phyloP scores from a whole-genome alignment of 2,113 vertebrate genomes.

The Sebastes schlegelii region DNA sequence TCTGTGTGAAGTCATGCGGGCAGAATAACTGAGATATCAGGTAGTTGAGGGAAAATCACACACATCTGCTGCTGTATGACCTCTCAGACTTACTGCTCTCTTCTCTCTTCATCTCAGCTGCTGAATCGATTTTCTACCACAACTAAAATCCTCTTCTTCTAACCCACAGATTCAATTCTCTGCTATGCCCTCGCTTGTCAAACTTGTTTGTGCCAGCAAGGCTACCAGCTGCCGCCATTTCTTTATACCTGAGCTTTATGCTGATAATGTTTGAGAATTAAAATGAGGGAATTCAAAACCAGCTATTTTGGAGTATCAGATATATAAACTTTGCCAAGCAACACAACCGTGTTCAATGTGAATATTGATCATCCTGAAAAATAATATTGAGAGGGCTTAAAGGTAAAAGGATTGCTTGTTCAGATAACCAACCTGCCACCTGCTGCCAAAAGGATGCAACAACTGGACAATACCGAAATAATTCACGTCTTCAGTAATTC shows the following conservation, averaged over 20 bases:
- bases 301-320: neutral
- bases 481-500: no score
- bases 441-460: neutral
- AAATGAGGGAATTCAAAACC: neutral
- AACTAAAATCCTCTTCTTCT: conserved; percentile 24
- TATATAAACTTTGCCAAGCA: neutral
- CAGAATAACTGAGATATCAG: conserved; percentile 46
- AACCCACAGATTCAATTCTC: neutral
- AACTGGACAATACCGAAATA: neutral
- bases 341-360: neutral
- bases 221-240: conserved; percentile 36
- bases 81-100: conserved; percentile 6
- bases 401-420: neutral
- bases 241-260: neutral
- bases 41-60: conserved; percentile 26
- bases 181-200: neutral
- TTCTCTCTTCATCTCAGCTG: conserved; percentile 3
- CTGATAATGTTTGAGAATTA: neutral
- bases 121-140: conserved; percentile 3
- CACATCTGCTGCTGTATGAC: conserved; percentile 7
- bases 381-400: neutral
- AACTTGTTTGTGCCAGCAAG: conserved; percentile 30
- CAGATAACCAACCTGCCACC: neutral
- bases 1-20: conserved; percentile 42
- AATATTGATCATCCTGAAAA: neutral